A percentile compares a stretch with the other conserved stretches of the same genome.
phyloP scores from a whole-genome alignment of 2,888 invertebrate species.

The Ectropis crepuscularia region DNA sequence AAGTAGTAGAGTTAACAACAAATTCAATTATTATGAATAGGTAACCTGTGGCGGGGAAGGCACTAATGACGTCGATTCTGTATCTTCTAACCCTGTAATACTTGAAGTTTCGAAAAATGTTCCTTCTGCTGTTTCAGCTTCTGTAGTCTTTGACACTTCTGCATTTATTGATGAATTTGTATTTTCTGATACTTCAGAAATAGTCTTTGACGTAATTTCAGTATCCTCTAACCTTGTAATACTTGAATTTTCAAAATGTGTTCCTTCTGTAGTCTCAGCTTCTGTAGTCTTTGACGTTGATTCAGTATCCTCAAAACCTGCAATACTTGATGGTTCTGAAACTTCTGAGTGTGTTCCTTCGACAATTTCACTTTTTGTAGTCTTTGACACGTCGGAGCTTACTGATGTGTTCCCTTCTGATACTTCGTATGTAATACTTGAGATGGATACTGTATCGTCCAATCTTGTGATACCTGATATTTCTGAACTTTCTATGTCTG shows the following conservation, averaged over 20 bases:
- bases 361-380: background rate
- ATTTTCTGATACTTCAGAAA: background rate
- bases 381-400: background rate
- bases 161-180: background rate
- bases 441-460: too few species aligned
- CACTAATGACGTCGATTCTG: slow-evolving; percentile 32
- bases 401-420: background rate
- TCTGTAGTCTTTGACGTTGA: slow-evolving; percentile 20
- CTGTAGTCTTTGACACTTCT: slow-evolving; percentile 5
- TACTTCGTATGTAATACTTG: too few species aligned
- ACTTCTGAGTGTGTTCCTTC: slow-evolving; percentile 1
- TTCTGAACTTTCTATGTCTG: too few species aligned
- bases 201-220: background rate
- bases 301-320: too few species aligned
- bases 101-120: too few species aligned
- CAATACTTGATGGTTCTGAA: too few species aligned
- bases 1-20: too few species aligned
- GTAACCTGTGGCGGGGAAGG: slow-evolving; percentile 49
- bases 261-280: background rate
- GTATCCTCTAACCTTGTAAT: too few species aligned
- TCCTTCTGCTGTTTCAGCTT: slow-evolving; percentile 8
- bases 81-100: too few species aligned
- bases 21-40: too few species aligned
- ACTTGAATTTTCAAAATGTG: too few species aligned
- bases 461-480: too few species aligned